Evolutionary conservation across 2,113 vertebrate species (phyloP).

Genomic region (Asarcornis scutulata): DNA sequence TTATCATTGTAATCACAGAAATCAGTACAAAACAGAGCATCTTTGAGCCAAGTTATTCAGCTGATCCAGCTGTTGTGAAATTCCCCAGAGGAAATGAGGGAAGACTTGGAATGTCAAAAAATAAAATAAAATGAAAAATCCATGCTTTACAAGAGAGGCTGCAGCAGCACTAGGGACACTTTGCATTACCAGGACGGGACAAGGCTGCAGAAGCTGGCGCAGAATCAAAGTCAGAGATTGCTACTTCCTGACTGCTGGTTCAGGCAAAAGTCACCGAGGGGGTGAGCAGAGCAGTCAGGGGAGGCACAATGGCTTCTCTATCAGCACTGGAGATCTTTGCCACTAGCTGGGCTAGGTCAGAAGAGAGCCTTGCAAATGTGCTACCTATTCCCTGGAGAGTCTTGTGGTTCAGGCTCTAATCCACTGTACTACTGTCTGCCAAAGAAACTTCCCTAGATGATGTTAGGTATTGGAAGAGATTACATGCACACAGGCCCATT

Average conservation of each 20-base stretch:
- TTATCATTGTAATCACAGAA: conserved; percentile 10
- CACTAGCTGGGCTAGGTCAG: conserved; percentile 1
- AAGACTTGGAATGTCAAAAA: neutral
- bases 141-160: neutral
- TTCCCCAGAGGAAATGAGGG: neutral
- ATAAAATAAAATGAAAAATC: neutral
- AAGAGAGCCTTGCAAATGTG: conserved; percentile 11
- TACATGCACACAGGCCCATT: neutral
- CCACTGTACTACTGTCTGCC: conserved; percentile 37
- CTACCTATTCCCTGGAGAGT: conserved; percentile 32
- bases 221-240: neutral
- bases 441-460: conserved; percentile 29
- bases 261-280: neutral
- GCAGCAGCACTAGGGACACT: neutral
- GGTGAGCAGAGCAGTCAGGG: neutral
- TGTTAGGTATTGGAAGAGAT: conserved; percentile 11
- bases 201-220: neutral
- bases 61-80: conserved; percentile 33
- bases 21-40: neutral
- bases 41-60: neutral
- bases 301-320: neutral
- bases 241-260: conserved; percentile 4
- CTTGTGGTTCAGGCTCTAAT: conserved; percentile 54
- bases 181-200: neutral
- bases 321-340: neutral